These are phyloP conservation scores for Notarius quadriscutis DNA, from an alignment of 2,113 vertebrate genomes.

Conservation along the genomic window DNA sequence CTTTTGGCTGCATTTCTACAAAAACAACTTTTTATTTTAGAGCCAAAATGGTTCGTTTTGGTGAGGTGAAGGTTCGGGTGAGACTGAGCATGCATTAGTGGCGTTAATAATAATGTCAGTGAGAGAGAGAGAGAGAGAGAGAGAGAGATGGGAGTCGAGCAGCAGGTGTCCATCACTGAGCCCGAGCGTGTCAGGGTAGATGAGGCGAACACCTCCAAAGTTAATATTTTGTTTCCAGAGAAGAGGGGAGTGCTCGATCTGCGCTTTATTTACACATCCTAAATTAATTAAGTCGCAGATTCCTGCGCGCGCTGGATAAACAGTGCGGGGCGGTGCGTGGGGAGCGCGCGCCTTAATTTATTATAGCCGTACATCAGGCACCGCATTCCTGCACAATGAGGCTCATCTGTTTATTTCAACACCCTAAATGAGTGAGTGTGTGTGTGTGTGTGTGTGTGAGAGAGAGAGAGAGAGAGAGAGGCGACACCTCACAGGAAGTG, in stretches of 20 bases:
- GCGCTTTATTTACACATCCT: conserved; percentile 77
- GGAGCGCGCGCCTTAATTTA: conserved; percentile 67
- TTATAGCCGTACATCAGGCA: conserved; percentile 64
- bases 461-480: no score
- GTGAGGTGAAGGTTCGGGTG: background rate
- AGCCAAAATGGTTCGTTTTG: background rate
- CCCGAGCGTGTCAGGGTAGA: conserved; percentile 58
- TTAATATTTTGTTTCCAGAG: conserved; percentile 77
- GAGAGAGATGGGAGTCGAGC: conserved; percentile 43
- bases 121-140: conserved; percentile 47
- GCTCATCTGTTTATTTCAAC: conserved; percentile 52
- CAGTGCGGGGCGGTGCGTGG: conserved; percentile 63
- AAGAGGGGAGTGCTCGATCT: conserved; percentile 73
- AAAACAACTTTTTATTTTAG: background rate
- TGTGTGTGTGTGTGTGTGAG: background rate
- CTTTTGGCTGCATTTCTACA: background rate
- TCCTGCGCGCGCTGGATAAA: conserved; percentile 74
- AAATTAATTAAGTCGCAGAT: conserved; percentile 79
- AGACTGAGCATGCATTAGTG: background rate
- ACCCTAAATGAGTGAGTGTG: background rate
- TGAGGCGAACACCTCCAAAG: conserved; percentile 72
- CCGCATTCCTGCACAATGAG: conserved; percentile 66
- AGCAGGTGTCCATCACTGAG: conserved; percentile 73
- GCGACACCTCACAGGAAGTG: background rate
- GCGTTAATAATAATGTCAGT: conserved; percentile 13